Conservation (phyloP, 2,113 vertebrate species). For the Clarias gariepinus region DNA sequence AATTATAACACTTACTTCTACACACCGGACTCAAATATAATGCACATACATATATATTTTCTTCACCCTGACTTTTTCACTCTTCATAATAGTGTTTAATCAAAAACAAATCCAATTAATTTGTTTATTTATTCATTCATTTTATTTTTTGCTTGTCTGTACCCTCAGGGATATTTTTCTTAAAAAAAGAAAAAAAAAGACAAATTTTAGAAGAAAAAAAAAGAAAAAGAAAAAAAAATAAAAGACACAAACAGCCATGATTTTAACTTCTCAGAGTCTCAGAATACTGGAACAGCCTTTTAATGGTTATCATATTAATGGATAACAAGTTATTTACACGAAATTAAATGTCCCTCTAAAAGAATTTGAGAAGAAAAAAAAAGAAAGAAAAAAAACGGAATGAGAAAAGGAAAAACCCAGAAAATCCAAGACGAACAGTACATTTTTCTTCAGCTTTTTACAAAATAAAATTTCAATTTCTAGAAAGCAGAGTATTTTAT, state of each 20-base stretch:
- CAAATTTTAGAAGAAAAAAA: background rate
- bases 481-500: slow-evolving; percentile 38
- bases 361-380: slow-evolving; percentile 30
- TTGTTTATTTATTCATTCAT: background rate
- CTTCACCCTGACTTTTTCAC: background rate
- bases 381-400: slow-evolving; percentile 3
- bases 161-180: background rate
- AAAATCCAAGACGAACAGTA: slow-evolving; percentile 42
- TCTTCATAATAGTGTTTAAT: background rate
- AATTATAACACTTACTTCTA: background rate
- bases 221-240: background rate
- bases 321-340: slow-evolving; percentile 56
- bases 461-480: slow-evolving; percentile 42
- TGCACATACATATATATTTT: no score
- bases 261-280: slow-evolving; percentile 31
- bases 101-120: background rate
- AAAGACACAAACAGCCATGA: background rate
- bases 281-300: slow-evolving; percentile 49
- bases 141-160: slow-evolving; percentile 7
- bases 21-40: background rate
- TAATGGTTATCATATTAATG: slow-evolving; percentile 49
- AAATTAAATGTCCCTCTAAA: slow-evolving; percentile 31
- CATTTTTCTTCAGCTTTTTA: slow-evolving; percentile 50
- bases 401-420: slow-evolving; percentile 9
- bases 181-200: background rate